phyloP scores from a whole-genome alignment of 2,113 vertebrate genomes.

The Chloebia gouldiae region DNA sequence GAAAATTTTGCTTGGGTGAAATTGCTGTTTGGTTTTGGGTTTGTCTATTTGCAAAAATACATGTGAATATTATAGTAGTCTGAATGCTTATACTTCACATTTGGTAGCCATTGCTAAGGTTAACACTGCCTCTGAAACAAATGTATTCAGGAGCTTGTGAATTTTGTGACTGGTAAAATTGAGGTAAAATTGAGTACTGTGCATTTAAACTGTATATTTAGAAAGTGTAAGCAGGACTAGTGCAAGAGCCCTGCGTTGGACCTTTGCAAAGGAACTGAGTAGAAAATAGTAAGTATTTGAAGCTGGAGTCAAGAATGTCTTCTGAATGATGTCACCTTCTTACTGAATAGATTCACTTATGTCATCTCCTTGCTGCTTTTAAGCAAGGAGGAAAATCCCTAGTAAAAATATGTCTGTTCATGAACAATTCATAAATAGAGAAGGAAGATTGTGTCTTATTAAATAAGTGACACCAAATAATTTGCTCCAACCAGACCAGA shows the following conservation, averaged over 20 bases:
- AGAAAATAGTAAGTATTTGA: neutral
- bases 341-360: neutral
- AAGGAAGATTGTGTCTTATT: neutral
- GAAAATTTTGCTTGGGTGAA: neutral
- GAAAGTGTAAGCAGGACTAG: neutral
- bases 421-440: neutral
- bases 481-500: neutral
- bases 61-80: neutral
- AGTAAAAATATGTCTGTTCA: neutral
- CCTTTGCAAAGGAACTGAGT: neutral
- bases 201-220: neutral
- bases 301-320: neutral
- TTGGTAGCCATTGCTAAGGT: neutral
- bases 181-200: neutral
- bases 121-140: neutral
- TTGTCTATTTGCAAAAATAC: neutral
- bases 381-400: neutral
- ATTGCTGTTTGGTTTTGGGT: neutral
- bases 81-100: neutral
- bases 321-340: conserved; percentile 18
- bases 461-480: neutral
- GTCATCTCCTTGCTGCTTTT: neutral
- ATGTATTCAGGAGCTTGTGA: neutral
- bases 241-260: neutral
- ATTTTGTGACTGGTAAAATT: neutral